Conservation (phyloP, 2,797 vertebrate species). For the Malurus splendens region DNA sequence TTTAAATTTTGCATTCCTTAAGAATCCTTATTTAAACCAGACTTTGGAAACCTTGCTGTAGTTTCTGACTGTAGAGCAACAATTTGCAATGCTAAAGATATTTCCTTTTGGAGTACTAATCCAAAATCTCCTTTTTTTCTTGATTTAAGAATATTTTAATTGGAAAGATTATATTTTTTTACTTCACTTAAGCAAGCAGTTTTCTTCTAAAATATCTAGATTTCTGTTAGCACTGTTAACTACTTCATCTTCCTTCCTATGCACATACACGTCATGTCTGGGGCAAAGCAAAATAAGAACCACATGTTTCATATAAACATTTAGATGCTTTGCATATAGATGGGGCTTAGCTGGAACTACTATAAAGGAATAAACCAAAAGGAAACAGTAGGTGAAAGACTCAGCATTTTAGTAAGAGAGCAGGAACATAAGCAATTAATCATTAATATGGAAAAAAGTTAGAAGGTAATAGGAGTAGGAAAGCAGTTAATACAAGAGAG, state of each 20-base stretch:
- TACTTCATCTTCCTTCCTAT: conserved; percentile 52
- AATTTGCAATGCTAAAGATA: conserved; percentile 36
- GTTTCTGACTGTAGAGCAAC: conserved; percentile 20
- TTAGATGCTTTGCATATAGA: conserved; percentile 34
- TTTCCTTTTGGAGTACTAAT: conserved; percentile 33
- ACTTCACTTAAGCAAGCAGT: conserved; percentile 1
- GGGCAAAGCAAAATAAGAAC: conserved; percentile 39
- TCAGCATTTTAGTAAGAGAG: conserved; percentile 31
- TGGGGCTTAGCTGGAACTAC: conserved; percentile 36
- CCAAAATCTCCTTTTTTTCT: background rate
- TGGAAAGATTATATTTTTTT: conserved; percentile 26
- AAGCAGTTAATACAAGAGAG: background rate
- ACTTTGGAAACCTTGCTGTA: conserved; percentile 1
- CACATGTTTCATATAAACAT: conserved; percentile 49
- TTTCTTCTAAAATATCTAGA: conserved; percentile 21
- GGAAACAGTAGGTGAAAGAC: conserved; percentile 44
- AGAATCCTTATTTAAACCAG: conserved; percentile 47
- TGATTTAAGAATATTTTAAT: conserved; percentile 46
- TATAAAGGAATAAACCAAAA: conserved; percentile 30
- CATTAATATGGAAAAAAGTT: conserved; percentile 14
- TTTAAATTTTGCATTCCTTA: background rate
- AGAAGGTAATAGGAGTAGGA: background rate
- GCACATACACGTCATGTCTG: conserved; percentile 41
- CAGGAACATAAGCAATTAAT: conserved; percentile 24
- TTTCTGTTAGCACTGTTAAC: conserved; percentile 36